phyloP scores from a whole-genome alignment of 1,140 invertebrate species.

The Cydia splendana region DNA sequence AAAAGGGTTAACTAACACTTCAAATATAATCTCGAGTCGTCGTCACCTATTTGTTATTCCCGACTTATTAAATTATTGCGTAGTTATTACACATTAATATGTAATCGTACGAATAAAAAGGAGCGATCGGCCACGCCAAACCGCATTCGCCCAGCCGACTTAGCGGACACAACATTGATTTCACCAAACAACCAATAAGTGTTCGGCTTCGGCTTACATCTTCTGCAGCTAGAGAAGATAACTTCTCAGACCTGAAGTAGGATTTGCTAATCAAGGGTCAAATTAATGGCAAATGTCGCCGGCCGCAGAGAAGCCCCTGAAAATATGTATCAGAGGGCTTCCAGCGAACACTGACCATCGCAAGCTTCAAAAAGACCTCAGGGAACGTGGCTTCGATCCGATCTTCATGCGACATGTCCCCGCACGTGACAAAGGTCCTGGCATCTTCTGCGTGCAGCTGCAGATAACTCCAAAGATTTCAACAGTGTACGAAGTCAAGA shows the following conservation, averaged over 20 bases:
- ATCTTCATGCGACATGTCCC: neutral
- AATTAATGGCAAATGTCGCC: conserved; percentile 5
- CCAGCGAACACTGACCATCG: neutral
- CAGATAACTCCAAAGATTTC: neutral
- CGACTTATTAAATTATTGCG: neutral
- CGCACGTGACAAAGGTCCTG: neutral
- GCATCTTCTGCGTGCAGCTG: neutral
- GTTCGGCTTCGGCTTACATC: neutral
- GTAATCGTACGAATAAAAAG: neutral
- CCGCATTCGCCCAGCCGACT: neutral
- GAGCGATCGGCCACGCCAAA: neutral
- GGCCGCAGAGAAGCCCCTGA: neutral
- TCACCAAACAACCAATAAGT: neutral
- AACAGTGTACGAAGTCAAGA: neutral
- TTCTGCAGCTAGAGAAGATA: neutral
- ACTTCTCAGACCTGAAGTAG: neutral
- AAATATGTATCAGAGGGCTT: conserved; percentile 14
- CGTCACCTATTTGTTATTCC: neutral
- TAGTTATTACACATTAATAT: neutral
- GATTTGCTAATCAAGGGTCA: neutral
- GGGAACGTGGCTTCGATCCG: neutral
- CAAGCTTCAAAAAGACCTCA: neutral
- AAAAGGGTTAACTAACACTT: no score
- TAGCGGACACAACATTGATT: neutral
- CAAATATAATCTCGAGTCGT: no score